phyloP scores from a whole-genome alignment of 2,888 invertebrate species.

The Pedicia rivosa region DNA sequence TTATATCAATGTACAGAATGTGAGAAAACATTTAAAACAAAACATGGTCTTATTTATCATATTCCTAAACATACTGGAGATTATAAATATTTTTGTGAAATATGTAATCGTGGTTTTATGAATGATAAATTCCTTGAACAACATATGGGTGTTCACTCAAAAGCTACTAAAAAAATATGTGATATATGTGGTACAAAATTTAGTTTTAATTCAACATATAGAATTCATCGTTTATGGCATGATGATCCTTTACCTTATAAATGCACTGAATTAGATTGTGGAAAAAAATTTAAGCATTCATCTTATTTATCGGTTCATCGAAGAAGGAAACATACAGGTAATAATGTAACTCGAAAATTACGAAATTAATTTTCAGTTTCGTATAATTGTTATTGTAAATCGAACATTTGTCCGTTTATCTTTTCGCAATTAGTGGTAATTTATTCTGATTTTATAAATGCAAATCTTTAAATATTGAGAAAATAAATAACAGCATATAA shows the following conservation, averaged over 20 bases:
- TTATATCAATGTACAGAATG: constrained; percentile 1
- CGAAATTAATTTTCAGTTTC: no score
- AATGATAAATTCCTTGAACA: constrained; percentile 1
- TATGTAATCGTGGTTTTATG: constrained; percentile 3
- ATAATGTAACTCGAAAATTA: background rate
- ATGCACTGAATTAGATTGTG: constrained; percentile 4
- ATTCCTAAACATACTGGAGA: constrained; percentile 4
- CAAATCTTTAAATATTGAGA: no score
- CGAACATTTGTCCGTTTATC: no score
- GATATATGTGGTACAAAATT: constrained; percentile 4
- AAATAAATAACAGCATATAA: no score
- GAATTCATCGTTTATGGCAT: constrained; percentile 3
- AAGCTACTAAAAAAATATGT: constrained; percentile 1
- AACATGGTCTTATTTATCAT: constrained; percentile 1
- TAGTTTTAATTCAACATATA: constrained; percentile 2
- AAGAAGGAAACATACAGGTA: constrained; percentile 1
- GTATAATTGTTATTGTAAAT: no score
- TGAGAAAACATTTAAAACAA: constrained; percentile 3
- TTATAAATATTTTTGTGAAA: background rate
- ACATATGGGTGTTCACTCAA: constrained; percentile 1
- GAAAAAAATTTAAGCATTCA: constrained; percentile 4
- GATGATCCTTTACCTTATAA: constrained; percentile 3
- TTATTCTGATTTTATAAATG: no score
- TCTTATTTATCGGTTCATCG: constrained; percentile 1
- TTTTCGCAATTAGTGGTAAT: no score